Evolutionary conservation across 2,888 invertebrate genomes (phyloP), one percentile per base, ranked within the genome.

Genomic region (Netelia melanura): DNA sequence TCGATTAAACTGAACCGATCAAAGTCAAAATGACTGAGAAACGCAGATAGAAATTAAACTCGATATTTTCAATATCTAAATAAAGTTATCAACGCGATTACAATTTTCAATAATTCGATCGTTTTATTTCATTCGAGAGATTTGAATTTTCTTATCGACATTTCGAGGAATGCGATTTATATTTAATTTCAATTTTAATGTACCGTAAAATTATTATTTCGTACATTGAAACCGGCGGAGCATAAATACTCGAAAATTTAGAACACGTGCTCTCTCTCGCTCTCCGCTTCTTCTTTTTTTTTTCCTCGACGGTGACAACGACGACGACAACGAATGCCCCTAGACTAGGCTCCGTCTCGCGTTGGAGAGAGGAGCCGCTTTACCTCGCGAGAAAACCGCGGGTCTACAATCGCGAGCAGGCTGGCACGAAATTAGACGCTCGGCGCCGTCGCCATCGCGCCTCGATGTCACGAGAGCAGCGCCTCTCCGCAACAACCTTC

Each of bases 201-300:
- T 17, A 56, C 11, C 17, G 56, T 56, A 1, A 56, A 67, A 67
- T 67, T 67, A 67, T 43, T 17, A 67, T 52, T 67, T 23, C 11
- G 23, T 11, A 21, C 48, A 44, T 21, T 56, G 17, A 17, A 56
- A 56, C 11, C n/a, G 6, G n/a, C 67, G 58, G 44, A 25, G 38
- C 83, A 80, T 68, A 80, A 83, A 84, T 84, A 84, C 64, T 81
- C 71, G 58, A 58, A 61, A 72, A 84, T 84, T 76, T 81, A 65
- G 84, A 71, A 54, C 84, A 77, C 65, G 81, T 65, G 72, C 77
- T 21, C 3, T 17, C 56, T 21, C 56, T 21, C 17, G 2, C 56
- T 8, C 56, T 14, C 52, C 52, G 6, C 38, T 6, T 9, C 30
- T 54, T 14, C 11, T 10, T 11, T 43, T 68, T 30, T 65, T n/a